Conservation (phyloP, 1,140 invertebrate species). For the Streblospio benedicti region DNA sequence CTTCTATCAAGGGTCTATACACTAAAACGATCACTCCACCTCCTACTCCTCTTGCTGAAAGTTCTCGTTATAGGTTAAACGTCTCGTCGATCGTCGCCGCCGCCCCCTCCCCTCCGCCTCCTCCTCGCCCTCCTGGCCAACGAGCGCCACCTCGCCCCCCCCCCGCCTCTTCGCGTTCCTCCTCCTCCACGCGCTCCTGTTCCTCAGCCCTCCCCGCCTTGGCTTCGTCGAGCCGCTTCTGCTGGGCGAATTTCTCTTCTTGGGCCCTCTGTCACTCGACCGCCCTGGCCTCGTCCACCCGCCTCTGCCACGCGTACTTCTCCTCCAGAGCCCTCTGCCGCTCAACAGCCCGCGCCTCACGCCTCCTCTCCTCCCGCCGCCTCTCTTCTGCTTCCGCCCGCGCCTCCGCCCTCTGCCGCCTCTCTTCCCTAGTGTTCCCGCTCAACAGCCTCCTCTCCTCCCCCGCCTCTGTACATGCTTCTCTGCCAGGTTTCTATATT, state of each 20-base stretch:
- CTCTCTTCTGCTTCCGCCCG: conserved; percentile 7
- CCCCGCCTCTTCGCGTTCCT: not conserved
- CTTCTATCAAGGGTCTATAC: not conserved
- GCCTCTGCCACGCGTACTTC: too few species aligned
- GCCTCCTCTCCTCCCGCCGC: too few species aligned
- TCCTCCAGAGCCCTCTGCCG: too few species aligned
- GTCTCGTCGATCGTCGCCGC: not conserved
- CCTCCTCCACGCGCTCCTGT: not conserved
- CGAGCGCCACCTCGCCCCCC: not conserved
- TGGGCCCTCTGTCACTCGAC: not conserved
- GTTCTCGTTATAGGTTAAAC: not conserved
- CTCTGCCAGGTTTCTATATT: conserved; percentile 6
- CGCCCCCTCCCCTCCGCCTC: conserved; percentile 4
- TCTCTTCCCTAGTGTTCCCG: conserved; percentile 2
- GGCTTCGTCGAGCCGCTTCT: not conserved
- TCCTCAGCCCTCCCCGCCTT: not conserved
- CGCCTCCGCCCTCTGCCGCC: conserved; percentile 16
- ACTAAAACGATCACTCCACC: too few species aligned
- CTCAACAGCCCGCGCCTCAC: too few species aligned
- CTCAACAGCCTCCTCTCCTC: not conserved
- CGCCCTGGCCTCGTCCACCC: not conserved
- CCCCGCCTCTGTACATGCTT: conserved; percentile 6
- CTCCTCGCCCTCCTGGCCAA: not conserved
- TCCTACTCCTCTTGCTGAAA: not conserved
- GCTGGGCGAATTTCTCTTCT: too few species aligned